Conservation (phyloP, 2,113 vertebrate genomes). For the Eulemur macaco region DNA sequence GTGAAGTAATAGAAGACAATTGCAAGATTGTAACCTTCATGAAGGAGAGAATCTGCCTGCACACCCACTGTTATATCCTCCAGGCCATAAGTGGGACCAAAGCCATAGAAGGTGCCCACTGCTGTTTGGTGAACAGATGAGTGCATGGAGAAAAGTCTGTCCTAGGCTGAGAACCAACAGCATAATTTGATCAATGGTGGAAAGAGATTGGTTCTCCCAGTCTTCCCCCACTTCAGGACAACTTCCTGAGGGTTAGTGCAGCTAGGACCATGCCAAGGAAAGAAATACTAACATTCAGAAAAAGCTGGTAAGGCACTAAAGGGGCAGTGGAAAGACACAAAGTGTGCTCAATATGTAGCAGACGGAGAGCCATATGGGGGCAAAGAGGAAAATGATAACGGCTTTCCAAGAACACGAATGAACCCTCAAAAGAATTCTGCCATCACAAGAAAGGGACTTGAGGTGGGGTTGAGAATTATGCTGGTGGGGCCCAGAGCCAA, state of each 20-base stretch:
- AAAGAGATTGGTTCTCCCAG: background rate
- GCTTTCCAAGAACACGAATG: background rate
- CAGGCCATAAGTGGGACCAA: rapidly evolving
- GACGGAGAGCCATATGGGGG: background rate
- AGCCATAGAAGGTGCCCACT: background rate
- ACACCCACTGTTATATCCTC: too few relatives aligned
- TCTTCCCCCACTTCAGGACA: background rate
- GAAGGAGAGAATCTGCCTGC: background rate
- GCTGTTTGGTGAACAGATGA: background rate
- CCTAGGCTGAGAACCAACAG: background rate
- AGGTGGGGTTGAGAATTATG: background rate
- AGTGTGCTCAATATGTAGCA: background rate
- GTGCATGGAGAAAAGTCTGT: background rate
- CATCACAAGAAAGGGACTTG: background rate
- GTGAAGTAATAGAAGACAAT: background rate
- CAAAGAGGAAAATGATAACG: background rate
- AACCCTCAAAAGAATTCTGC: background rate
- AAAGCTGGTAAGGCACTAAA: background rate
- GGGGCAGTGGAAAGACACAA: background rate
- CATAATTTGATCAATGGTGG: background rate
- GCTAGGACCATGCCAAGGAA: background rate
- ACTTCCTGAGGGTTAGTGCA: background rate
- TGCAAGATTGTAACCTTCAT: background rate
- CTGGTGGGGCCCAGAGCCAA: background rate
- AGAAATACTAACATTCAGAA: background rate